Evolutionary conservation across 2,797 vertebrate genomes (phyloP), one percentile per base, ranked within the genome.

Genomic region (Otolemur crassicaudatus): DNA sequence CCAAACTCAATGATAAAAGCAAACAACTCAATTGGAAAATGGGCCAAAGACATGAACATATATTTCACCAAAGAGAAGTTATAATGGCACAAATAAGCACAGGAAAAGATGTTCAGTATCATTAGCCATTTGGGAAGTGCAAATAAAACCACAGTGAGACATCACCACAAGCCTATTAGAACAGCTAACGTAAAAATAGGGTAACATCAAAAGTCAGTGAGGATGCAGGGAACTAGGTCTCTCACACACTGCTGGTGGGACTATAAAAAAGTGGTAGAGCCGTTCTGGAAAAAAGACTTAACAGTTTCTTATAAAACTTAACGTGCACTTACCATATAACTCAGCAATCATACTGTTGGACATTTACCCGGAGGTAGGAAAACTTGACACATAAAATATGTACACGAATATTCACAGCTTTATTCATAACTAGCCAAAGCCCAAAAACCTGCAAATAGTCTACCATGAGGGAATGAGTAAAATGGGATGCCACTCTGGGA

Each of bases 1-100:
- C 80, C 76, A 82, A 86, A 92, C 27, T 95, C 84, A 92, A 58
- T 25, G 56, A 17, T 77, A 73, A 43, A 83, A 77, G 40, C 19
- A 82, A 75, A n/a, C 5, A 69, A 43, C 34, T 61, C 65, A 91
- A 34, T 46, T 83, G 70, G 87, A 91, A 87, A 88, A 73, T 63
- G 34, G 53, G 49, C 65, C 61, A 95, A 83, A 80, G 20, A 82
- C 29, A 20, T 70, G 61, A 87, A 87, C 20, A 70, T 31, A 6
- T 27, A 58, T 88, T 83, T 81, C 29, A 80, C 83, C 29, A 27
- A 76, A 93, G 60, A 92, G 31, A 91, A 53, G 49, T 83, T 61
- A 65, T 67, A 56, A 90, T 17, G 87, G 27, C 23, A 72, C 49
- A 76, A 82, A 77, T 16, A 63, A 90, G 31, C 49, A 75, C 75